Base-by-base conservation (phyloP, 2,888 invertebrate species). In the Nomada flava region DNA sequence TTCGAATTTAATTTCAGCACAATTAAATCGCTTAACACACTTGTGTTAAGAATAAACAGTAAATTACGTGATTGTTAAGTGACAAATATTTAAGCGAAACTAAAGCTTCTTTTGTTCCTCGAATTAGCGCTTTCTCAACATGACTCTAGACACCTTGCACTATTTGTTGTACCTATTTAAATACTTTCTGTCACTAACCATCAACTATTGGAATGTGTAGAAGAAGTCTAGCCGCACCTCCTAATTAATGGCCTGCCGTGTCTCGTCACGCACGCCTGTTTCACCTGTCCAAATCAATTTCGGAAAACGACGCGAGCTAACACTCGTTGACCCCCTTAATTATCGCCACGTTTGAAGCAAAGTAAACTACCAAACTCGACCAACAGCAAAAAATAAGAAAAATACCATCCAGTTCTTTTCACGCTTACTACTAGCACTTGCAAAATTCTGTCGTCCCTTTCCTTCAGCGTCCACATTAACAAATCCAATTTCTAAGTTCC, bases 211-310 rank as follows among this genome's bases (percentile, higher is more conserved):
- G n/a, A 64, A n/a, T 2, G 50, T 18, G 23, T 55, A 23, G 13
- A 47, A 23, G 29, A 76, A 71, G 44, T 42, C 50, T 59, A 26
- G 59, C 64, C 47, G 47, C 50, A 44, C 60, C 69, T 78, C 55
- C 78, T 81, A 81, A 81, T 81, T 70, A 74, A 81, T 59, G 62
- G 42, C 11, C 26, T 18, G 50, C 69, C 73, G 55, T 53, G 57
- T 68, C 18, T 18, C 53, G 84, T 79, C 81, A 83, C 81, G 76
- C 65, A 81, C 53, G 59, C 62, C 65, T 59, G 59, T 84, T 73
- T 78, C 75, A 75, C 36, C 29, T 50, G 60, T 81, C 68, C 63
- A 29, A 76, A 70, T 9, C 36, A 53, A 55, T 44, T 55, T 57
- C 36, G 18, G 18, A 57, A 47, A 67, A 67, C 64, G 36, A 62